phyloP scores from a whole-genome alignment of 2,888 invertebrate genomes.

The Xestia sexstrigata region DNA sequence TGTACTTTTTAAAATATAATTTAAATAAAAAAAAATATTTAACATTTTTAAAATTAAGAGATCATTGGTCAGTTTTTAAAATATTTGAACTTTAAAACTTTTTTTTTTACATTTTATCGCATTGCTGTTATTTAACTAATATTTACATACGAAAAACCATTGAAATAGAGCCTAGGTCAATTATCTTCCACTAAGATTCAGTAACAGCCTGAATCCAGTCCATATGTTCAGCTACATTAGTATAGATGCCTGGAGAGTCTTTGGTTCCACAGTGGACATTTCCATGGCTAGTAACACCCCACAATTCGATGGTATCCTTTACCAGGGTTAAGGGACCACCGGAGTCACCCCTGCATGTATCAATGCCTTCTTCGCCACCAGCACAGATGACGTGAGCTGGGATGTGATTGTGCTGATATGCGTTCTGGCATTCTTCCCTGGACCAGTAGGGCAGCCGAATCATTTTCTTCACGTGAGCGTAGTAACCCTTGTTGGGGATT shows the following conservation, averaged over 20 bases:
- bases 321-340: slow-evolving; percentile 75
- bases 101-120: slow-evolving; percentile 42
- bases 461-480: slow-evolving; percentile 72
- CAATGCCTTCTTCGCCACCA: slow-evolving; percentile 72
- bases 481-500: slow-evolving; percentile 59
- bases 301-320: slow-evolving; percentile 66
- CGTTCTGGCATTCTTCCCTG: slow-evolving; percentile 59
- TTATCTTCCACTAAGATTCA: slow-evolving; percentile 9
- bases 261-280: slow-evolving; percentile 70
- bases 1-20: slow-evolving; percentile 34
- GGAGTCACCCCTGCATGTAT: slow-evolving; percentile 78
- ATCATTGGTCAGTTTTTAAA: slow-evolving; percentile 42
- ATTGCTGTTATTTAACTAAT: slow-evolving; percentile 31
- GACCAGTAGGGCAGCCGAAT: slow-evolving; percentile 70
- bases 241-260: slow-evolving; percentile 76
- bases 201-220: slow-evolving; percentile 71
- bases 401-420: slow-evolving; percentile 61
- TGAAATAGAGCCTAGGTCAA: slow-evolving; percentile 28
- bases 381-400: slow-evolving; percentile 74
- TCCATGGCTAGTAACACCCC: slow-evolving; percentile 75
- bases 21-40: slow-evolving; percentile 30
- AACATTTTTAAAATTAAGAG: slow-evolving; percentile 47
- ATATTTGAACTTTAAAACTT: slow-evolving; percentile 11
- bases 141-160: slow-evolving; percentile 28
- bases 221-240: slow-evolving; percentile 70